A percentile compares a stretch with the other conserved stretches of the same genome.
These are phyloP conservation scores for Lepidochitona cinerea DNA, from an alignment of 2,888 invertebrate genomes.

Conservation along the genomic window DNA sequence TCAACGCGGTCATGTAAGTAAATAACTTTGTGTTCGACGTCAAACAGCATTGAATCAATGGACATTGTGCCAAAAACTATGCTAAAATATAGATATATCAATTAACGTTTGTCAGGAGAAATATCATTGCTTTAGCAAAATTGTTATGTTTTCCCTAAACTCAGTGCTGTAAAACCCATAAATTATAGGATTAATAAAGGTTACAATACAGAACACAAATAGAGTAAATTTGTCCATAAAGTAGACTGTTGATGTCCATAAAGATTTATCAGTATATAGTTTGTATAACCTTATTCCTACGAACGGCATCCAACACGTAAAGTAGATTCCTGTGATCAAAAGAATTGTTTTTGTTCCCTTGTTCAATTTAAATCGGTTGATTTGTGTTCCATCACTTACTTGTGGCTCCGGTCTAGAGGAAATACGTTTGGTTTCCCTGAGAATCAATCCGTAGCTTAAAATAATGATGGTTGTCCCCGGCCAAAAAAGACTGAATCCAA, in stretches of 20 bases:
- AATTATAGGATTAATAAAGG: background rate
- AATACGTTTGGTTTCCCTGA: background rate
- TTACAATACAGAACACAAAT: background rate
- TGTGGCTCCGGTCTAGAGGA: background rate
- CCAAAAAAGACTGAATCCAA: background rate
- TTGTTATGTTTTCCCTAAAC: background rate
- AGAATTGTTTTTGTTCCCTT: background rate
- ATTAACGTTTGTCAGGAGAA: too few relatives aligned
- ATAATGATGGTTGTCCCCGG: background rate
- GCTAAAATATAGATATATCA: too few relatives aligned
- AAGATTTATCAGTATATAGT: background rate
- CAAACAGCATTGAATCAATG: too few relatives aligned
- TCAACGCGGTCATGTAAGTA: too few relatives aligned
- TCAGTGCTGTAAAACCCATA: background rate
- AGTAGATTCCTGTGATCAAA: background rate
- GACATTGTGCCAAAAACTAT: too few relatives aligned
- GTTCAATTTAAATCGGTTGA: background rate
- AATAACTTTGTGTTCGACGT: too few relatives aligned
- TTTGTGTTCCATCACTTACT: background rate
- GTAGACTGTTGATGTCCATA: background rate
- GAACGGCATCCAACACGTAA: background rate
- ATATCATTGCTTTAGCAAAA: background rate
- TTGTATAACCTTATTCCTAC: background rate
- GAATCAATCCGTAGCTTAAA: background rate
- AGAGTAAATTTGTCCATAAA: background rate